A percentile compares a stretch with the other conserved stretches of the same genome.
Conservation (phyloP, 2,113 vertebrate genomes). For the Tympanuchus pallidicinctus region DNA sequence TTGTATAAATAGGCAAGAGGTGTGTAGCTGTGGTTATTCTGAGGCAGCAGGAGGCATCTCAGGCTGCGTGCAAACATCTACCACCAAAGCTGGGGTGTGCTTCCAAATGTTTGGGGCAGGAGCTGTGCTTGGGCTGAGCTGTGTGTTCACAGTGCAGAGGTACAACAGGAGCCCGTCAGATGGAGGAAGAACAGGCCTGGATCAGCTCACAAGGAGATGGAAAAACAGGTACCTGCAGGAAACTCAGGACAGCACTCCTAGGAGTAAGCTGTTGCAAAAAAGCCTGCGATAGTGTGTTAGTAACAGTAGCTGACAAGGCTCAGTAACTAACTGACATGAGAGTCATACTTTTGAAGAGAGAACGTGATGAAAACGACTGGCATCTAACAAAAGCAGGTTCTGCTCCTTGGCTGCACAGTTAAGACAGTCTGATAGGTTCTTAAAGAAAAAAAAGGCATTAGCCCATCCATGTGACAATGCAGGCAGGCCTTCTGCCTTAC, state of each 20-base stretch:
- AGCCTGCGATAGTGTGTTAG: not conserved
- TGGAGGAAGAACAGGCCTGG: not conserved
- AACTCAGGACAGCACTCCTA: rapidly evolving
- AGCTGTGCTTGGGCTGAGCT: not conserved
- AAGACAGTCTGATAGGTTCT: not conserved
- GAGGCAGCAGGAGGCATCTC: rapidly evolving
- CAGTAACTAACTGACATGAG: rapidly evolving
- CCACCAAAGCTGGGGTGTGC: rapidly evolving
- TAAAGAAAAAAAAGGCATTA: not conserved
- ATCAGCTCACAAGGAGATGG: not conserved
- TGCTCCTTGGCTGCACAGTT: not conserved
- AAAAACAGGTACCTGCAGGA: not conserved
- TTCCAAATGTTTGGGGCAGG: not conserved
- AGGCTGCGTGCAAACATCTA: too few species aligned
- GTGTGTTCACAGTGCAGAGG: rapidly evolving
- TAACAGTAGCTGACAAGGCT: rapidly evolving
- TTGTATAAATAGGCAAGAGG: conserved; percentile 70
- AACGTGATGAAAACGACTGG: not conserved
- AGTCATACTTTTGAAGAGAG: rapidly evolving
- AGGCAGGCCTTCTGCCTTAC: too few species aligned
- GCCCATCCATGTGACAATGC: not conserved
- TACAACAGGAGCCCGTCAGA: rapidly evolving
- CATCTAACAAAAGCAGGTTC: not conserved
- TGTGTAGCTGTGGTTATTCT: conserved; percentile 5
- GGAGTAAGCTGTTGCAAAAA: rapidly evolving